Conservation (phyloP, 2,888 invertebrate species). For the Disparrhopalites patrizii region DNA sequence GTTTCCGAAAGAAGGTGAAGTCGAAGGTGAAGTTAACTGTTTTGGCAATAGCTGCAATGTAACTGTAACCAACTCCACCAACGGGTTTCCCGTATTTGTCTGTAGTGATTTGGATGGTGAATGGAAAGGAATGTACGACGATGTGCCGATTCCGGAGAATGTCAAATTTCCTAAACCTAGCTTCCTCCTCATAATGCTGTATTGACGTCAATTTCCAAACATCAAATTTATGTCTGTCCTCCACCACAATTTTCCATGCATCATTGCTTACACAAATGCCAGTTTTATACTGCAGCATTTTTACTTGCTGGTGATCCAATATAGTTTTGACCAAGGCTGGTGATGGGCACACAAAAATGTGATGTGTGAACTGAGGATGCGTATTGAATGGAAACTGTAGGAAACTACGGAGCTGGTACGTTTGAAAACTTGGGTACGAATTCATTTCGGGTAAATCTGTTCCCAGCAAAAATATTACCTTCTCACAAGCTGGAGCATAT, state of each 20-base stretch:
- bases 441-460: not conserved
- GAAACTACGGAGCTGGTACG: not conserved
- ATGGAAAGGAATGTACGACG: not conserved
- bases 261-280: no score
- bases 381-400: not conserved
- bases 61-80: not conserved
- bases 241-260: no score
- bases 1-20: not conserved
- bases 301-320: not conserved
- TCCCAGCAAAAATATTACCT: not conserved
- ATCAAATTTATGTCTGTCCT: no score
- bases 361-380: not conserved
- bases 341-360: not conserved
- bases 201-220: no score
- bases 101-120: not conserved
- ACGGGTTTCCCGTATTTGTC: not conserved
- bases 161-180: no score
- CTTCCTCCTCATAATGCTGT: no score
- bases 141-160: not conserved
- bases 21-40: not conserved
- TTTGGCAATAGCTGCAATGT: constrained; percentile 33
- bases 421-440: not conserved
- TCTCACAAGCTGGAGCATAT: not conserved
- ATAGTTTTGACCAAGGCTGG: not conserved
- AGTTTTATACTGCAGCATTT: not conserved